These are phyloP conservation scores for Vulpes ferrilata DNA, from an alignment of 2,113 vertebrate genomes.

Conservation along the genomic window DNA sequence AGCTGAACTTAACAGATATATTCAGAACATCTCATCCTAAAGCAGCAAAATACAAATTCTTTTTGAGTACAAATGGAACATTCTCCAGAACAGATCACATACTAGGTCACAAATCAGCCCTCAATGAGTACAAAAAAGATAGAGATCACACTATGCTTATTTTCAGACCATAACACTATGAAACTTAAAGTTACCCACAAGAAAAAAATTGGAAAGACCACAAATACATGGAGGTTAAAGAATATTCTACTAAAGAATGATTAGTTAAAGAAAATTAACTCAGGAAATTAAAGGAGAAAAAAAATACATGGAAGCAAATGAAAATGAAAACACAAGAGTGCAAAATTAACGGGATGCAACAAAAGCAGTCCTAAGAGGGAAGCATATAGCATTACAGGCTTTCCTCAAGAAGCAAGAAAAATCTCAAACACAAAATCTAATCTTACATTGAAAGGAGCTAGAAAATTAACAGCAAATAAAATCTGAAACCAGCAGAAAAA, in stretches of 20 bases:
- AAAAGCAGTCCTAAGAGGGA: not conserved
- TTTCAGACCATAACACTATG: no score
- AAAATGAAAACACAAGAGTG: not conserved
- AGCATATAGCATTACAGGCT: not conserved
- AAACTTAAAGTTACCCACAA: not conserved
- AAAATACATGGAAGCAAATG: not conserved
- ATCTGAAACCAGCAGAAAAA: not conserved
- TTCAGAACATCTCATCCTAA: no score
- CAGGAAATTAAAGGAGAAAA: not conserved
- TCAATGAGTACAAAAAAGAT: not conserved
- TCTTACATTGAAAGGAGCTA: not conserved
- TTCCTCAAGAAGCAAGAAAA: no score
- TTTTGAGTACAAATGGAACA: not conserved
- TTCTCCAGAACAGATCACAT: not conserved
- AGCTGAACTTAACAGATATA: not conserved
- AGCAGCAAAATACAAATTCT: no score
- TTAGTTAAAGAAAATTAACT: not conserved
- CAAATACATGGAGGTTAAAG: not conserved
- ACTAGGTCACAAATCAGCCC: not conserved
- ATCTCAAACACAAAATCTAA: no score
- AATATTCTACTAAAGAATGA: not conserved
- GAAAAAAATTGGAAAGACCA: not conserved
- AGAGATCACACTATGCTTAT: no score
- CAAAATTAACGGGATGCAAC: not conserved
- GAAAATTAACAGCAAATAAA: not conserved